These are phyloP conservation scores for Amaurobius ferox DNA, from an alignment of 2,888 invertebrate species.

Conservation along the genomic window DNA sequence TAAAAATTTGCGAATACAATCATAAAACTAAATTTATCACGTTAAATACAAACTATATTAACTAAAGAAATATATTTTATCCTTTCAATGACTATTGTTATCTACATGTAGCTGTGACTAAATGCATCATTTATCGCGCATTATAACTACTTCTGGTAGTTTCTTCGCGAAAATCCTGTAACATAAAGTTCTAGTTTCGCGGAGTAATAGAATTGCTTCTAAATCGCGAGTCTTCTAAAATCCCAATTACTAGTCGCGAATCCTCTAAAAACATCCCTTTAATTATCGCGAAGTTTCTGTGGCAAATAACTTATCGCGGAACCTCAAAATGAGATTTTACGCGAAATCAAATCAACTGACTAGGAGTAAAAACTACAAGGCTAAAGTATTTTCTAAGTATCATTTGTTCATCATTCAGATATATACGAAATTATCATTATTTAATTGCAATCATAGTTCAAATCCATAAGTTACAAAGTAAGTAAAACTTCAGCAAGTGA, in stretches of 20 bases:
- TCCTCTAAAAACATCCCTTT: conserved; percentile 23
- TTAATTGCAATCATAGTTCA: conserved; percentile 2
- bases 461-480: conserved; percentile 1
- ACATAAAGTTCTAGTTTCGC: background rate
- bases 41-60: too few relatives aligned
- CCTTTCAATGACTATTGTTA: too few relatives aligned
- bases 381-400: conserved; percentile 31
- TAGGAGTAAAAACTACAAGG: conserved; percentile 51
- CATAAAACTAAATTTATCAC: too few relatives aligned
- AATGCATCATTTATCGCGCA: conserved; percentile 29
- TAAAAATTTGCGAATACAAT: too few relatives aligned
- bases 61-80: too few relatives aligned
- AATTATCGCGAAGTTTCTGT: conserved; percentile 55
- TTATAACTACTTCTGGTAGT: conserved; percentile 4
- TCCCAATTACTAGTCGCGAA: conserved; percentile 50
- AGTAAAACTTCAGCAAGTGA: background rate
- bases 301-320: conserved; percentile 52
- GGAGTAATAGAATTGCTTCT: background rate
- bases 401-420: conserved; percentile 9
- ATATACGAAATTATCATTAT: background rate
- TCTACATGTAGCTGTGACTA: background rate
- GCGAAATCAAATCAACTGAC: conserved; percentile 42
- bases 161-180: conserved; percentile 44
- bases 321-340: conserved; percentile 39
- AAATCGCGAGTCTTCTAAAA: conserved; percentile 1